A percentile compares a stretch with the other conserved stretches of the same genome.
Conservation (phyloP, 2,113 vertebrate genomes). For the Pongo pygmaeus region DNA sequence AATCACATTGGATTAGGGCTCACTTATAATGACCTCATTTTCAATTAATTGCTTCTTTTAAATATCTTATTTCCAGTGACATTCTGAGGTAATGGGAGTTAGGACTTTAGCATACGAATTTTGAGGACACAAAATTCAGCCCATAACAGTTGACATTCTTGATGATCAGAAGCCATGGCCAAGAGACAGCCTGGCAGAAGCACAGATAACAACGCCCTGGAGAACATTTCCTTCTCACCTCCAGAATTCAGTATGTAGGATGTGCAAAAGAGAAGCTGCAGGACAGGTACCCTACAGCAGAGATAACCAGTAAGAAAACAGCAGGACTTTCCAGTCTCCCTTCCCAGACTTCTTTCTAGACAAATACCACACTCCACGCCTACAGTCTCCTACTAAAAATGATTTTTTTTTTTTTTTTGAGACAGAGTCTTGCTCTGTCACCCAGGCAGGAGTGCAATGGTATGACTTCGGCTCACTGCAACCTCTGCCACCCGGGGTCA, state of each 20-base stretch:
- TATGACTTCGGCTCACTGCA: too few species aligned
- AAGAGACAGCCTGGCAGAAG: not conserved
- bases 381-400: not conserved
- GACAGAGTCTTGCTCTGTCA: too few species aligned
- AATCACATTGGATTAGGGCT: not conserved
- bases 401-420: not conserved
- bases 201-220: not conserved
- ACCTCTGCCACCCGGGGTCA: too few species aligned
- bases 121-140: not conserved
- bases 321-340: accelerated
- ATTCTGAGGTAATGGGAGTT: not conserved
- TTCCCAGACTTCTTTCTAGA: not conserved
- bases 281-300: accelerated
- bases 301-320: not conserved
- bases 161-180: not conserved
- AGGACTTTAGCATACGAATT: not conserved
- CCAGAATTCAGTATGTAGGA: not conserved
- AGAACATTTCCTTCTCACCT: not conserved
- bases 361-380: not conserved
- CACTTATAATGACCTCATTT: not conserved
- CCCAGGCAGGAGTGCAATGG: too few species aligned
- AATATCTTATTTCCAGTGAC: not conserved
- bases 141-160: not conserved
- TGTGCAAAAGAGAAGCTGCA: not conserved
- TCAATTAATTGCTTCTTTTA: not conserved